A percentile compares a stretch with the other conserved stretches of the same genome.
phyloP scores from a whole-genome alignment of 30 jellyfish, hydroid and myxozoan genomes.

The Catostylus mosaicus region DNA sequence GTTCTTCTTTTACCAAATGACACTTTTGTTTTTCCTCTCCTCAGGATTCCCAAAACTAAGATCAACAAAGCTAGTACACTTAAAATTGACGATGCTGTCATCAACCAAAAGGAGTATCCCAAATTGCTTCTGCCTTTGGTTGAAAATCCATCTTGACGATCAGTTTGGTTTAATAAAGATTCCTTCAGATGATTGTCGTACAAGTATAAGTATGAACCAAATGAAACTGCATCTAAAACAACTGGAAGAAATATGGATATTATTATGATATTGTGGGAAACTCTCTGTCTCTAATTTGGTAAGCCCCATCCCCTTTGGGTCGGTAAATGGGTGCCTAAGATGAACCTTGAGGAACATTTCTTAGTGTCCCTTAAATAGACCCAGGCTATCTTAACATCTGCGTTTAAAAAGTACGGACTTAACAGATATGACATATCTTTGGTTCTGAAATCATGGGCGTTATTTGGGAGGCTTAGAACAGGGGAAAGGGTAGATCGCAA shows the following conservation, averaged over 20 bases:
- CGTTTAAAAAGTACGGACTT: too few relatives aligned
- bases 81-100: slow-evolving; percentile 9
- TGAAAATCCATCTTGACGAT: slow-evolving; percentile 33
- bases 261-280: too few relatives aligned
- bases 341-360: too few relatives aligned
- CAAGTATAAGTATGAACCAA: slow-evolving; percentile 27
- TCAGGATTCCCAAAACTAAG: slow-evolving; percentile 5
- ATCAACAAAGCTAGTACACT: slow-evolving; percentile 8
- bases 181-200: slow-evolving; percentile 1
- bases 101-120: slow-evolving; percentile 35
- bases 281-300: too few relatives aligned
- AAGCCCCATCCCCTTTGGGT: too few relatives aligned
- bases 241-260: not conserved
- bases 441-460: too few relatives aligned
- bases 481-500: too few relatives aligned
- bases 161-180: slow-evolving; percentile 13
- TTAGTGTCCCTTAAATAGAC: too few relatives aligned
- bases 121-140: slow-evolving; percentile 10
- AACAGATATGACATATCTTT: too few relatives aligned
- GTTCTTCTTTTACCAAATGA: slow-evolving; percentile 5
- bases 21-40: slow-evolving; percentile 1
- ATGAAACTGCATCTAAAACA: slow-evolving; percentile 1
- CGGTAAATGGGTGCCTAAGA: too few relatives aligned
- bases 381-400: too few relatives aligned
- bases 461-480: too few relatives aligned